These are phyloP conservation scores for Laterallus jamaicensis DNA, from an alignment of 2,113 vertebrate species.

Conservation along the genomic window DNA sequence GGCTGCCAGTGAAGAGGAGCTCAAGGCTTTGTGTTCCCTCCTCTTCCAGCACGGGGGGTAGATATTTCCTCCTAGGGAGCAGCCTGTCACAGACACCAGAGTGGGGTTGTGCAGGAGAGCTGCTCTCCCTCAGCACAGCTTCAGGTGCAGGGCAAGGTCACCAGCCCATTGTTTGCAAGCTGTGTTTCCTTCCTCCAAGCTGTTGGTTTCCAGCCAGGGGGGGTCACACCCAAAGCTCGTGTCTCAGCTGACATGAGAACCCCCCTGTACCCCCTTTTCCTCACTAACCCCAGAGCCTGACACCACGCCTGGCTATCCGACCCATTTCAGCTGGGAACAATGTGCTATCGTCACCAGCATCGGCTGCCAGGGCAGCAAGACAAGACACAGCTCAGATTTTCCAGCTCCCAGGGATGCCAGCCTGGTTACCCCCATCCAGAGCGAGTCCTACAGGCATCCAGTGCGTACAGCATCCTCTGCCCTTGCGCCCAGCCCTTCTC, in stretches of 20 bases:
- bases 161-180: background rate
- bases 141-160: background rate
- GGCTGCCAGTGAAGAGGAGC: background rate
- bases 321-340: background rate
- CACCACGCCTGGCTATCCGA: background rate
- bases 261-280: background rate
- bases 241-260: background rate
- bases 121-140: background rate
- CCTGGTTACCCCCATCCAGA: background rate
- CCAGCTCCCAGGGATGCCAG: background rate
- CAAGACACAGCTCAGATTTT: slow-evolving; percentile 46
- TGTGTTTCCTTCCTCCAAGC: background rate
- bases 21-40: background rate
- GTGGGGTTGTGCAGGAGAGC: background rate
- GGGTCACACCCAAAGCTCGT: background rate
- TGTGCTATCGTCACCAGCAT: background rate
- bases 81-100: background rate
- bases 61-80: background rate
- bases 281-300: background rate
- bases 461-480: background rate
- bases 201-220: background rate
- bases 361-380: background rate
- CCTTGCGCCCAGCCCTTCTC: background rate
- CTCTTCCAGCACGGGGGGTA: background rate
- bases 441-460: background rate